Evolutionary conservation across 2,113 vertebrate genomes (phyloP), one percentile per base, ranked within the genome.

Genomic region (Zapornia atra): DNA sequence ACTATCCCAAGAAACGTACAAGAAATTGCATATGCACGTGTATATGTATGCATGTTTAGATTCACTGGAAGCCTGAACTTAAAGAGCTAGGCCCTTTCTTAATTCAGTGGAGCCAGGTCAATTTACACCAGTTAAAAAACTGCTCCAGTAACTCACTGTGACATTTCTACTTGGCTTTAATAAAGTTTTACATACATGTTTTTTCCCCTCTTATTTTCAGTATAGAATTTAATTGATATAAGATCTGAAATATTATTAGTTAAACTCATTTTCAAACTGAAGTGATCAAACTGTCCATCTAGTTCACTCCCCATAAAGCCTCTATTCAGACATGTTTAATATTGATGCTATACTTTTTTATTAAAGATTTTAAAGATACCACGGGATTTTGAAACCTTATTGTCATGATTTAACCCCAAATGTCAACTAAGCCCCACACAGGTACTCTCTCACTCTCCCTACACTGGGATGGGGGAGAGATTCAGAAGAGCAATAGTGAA

Each of bases 251-350:
- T 88, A 94, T 90, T 94, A 95, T 94, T 78, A 96, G 81, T 91
- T 85, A 95, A 96, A 84, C 80, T 70, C 56, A 92, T 96, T 98
- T 98, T 97, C 82, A 96, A 86, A 92, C 94, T 65, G 66, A 97
- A 97, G 83, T 46, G 83, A 97, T 97, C 94, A 95, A 93, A 90
- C 83, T 96, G 87, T 88, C 91, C 72, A 88, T 79, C 94, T 96
- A 96, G 90, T 91, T 95, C 79, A 93, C 25, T 96, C 48, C 59
- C 71, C 87, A 90, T 87, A 98, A 96, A 94, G 54, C 63, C 56
- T 95, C 81, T 94, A 92, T 96, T 97, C 93, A 91, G 79, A 91
- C 46, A 48, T 59, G 18, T 91, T 95, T 83, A 88, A 66, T 93
- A 85, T 51, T 91, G 81, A 83, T 40, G 21, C 33, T 86, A 86